These are phyloP conservation scores for Microctonus aethiopoides DNA, from an alignment of 2,888 invertebrate species.

Conservation along the genomic window DNA sequence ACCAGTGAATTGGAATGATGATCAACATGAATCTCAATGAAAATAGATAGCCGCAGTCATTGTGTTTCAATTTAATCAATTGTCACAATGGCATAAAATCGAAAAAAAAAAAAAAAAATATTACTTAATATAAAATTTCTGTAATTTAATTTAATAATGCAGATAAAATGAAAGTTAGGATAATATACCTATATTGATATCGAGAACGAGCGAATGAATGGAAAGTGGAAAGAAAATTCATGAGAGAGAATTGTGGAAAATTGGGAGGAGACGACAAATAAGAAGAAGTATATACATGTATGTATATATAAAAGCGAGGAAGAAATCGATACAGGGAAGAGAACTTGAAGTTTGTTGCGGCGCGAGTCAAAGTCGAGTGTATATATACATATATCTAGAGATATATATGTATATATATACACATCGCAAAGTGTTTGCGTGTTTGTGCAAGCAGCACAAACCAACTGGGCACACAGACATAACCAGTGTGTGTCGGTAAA, in stretches of 20 bases:
- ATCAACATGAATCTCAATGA: neutral
- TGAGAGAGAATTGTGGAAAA: too few relatives aligned
- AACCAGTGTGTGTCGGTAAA: slow-evolving; percentile 44
- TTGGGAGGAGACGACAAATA: neutral
- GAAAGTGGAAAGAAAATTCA: neutral
- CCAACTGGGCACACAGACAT: slow-evolving; percentile 24
- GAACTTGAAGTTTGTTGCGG: slow-evolving; percentile 19
- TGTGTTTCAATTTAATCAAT: neutral
- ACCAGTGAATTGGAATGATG: neutral
- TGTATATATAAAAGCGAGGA: neutral
- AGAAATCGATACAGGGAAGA: slow-evolving; percentile 9
- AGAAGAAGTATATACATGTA: too few relatives aligned
- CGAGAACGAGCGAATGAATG: neutral
- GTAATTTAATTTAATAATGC: too few relatives aligned
- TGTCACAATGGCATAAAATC: neutral
- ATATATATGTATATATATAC: too few relatives aligned
- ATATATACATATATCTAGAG: neutral
- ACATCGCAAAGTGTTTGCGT: too few relatives aligned
- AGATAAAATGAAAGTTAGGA: too few relatives aligned
- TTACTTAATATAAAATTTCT: too few relatives aligned
- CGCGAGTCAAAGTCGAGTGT: slow-evolving; percentile 41
- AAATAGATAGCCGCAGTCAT: neutral
- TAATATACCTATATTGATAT: neutral
- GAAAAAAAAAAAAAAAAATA: neutral
- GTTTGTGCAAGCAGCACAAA: slow-evolving; percentile 43